A percentile compares a stretch with the other conserved stretches of the same genome.
These are phyloP conservation scores for Hystrix cristata DNA, from an alignment of 2,113 vertebrate genomes.

Conservation along the genomic window DNA sequence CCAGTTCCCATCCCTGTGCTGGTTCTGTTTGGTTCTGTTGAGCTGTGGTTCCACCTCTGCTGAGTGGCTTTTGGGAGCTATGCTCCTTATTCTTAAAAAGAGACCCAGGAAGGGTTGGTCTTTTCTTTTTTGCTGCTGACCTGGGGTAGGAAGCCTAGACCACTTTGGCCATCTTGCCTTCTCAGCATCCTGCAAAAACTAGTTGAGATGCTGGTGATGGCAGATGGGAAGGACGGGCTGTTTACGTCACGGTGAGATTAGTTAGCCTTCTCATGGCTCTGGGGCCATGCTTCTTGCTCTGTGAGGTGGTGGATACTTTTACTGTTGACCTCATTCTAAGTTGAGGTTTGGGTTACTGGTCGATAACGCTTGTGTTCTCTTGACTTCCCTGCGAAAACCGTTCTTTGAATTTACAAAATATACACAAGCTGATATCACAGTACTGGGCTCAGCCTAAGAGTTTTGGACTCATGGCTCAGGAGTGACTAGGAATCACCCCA, in stretches of 20 bases:
- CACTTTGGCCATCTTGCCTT: too few species aligned
- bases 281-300: not conserved
- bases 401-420: not conserved
- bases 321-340: not conserved
- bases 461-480: not conserved
- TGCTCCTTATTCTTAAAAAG: not conserved
- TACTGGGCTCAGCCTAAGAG: not conserved
- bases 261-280: too few species aligned
- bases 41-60: not conserved
- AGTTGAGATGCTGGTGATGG: not conserved
- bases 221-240: not conserved
- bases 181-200: not conserved
- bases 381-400: not conserved
- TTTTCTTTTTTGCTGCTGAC: not conserved
- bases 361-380: not conserved
- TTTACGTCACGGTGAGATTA: not conserved
- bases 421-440: not conserved
- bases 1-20: not conserved
- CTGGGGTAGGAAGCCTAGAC: too few species aligned
- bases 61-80: not conserved
- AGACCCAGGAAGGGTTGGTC: not conserved
- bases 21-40: not conserved
- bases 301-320: not conserved
- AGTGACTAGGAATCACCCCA: not conserved
- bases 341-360: not conserved